A percentile compares a stretch with the other conserved stretches of the same genome.
Conservation (phyloP, 2,888 invertebrate species). For the Monochamus alternatus region DNA sequence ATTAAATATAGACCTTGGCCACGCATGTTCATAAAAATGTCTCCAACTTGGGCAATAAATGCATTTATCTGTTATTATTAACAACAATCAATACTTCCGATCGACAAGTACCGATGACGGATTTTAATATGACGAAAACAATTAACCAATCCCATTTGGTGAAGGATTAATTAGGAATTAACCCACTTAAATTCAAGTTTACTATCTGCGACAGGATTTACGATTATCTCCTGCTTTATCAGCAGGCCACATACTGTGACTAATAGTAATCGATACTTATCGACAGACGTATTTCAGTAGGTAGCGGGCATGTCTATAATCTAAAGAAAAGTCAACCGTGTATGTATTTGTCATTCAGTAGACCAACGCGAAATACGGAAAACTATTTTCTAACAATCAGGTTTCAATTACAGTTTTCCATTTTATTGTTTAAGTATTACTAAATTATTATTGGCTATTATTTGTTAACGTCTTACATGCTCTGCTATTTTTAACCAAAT, state of each 20-base stretch:
- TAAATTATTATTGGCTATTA: too few relatives aligned
- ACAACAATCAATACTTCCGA: not conserved
- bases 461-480: too few relatives aligned
- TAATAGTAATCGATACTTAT: constrained; percentile 1
- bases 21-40: too few relatives aligned
- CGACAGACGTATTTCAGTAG: not conserved
- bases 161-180: not conserved
- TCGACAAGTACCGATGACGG: not conserved
- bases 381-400: not conserved
- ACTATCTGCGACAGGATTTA: not conserved
- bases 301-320: not conserved
- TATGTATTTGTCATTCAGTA: not conserved
- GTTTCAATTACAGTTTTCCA: not conserved
- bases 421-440: too few relatives aligned
- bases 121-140: not conserved
- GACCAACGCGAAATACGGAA: not conserved
- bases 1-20: too few relatives aligned
- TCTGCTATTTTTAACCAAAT: too few relatives aligned
- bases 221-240: not conserved
- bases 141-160: not conserved
- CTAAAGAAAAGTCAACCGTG: not conserved
- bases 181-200: not conserved
- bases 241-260: not conserved
- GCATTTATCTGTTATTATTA: too few relatives aligned
- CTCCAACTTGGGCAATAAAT: too few relatives aligned